A percentile compares a stretch with the other conserved stretches of the same genome.
These are phyloP conservation scores for Cataglyphis rosenhaueri DNA, from an alignment of 2,888 invertebrate genomes.

Conservation along the genomic window DNA sequence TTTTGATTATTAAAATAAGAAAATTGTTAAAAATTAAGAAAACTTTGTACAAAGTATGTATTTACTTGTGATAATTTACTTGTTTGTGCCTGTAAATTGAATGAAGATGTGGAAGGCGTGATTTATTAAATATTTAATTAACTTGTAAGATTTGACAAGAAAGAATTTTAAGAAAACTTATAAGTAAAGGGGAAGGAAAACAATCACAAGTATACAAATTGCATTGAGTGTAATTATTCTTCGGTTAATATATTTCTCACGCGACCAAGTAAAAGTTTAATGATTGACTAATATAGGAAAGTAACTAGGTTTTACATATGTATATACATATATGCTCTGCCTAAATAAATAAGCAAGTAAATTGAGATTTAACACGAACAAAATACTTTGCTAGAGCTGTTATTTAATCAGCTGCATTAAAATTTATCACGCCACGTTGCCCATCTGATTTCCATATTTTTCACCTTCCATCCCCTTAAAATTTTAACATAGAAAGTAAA, in stretches of 20 bases:
- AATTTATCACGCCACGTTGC: conserved; percentile 27
- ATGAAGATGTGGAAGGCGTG: neutral
- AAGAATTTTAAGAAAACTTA: neutral
- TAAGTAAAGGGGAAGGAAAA: neutral
- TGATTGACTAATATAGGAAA: neutral
- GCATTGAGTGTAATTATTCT: conserved; percentile 27
- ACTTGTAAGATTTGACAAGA: neutral
- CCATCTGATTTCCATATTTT: conserved; percentile 28
- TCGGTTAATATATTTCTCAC: conserved; percentile 30
- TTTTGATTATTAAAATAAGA: neutral
- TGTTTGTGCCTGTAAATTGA: neutral
- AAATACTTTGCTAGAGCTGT: neutral
- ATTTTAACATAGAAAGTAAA: conserved; percentile 1
- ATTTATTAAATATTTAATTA: conserved; percentile 35
- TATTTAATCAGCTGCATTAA: conserved; percentile 10
- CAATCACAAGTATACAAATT: conserved; percentile 25
- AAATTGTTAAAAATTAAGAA: neutral
- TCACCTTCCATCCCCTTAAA: neutral
- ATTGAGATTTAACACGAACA: neutral
- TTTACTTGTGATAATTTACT: neutral
- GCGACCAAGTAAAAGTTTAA: conserved; percentile 42
- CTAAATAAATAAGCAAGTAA: conserved; percentile 30
- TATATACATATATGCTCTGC: neutral
- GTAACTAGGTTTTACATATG: neutral
- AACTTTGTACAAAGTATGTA: neutral